A percentile compares a stretch with the other conserved stretches of the same genome.
phyloP scores from a whole-genome alignment of 2,888 invertebrate species.

The Eustalomyia histrio region DNA sequence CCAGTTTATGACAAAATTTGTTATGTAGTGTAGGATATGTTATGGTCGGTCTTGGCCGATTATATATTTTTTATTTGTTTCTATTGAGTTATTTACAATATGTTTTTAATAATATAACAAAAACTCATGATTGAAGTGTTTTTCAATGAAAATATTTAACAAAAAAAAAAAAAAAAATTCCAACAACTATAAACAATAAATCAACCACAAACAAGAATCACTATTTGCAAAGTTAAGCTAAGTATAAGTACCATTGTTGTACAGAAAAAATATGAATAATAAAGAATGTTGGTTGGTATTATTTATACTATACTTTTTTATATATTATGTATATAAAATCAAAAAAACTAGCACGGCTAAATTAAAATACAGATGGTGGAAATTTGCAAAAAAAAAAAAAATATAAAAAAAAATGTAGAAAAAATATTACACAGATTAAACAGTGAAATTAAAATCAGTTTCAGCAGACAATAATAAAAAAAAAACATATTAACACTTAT shows the following conservation, averaged over 20 bases:
- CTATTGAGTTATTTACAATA: too few relatives aligned
- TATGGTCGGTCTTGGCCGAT: too few relatives aligned
- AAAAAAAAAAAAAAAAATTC: constrained; percentile 9
- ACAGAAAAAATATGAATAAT: not conserved
- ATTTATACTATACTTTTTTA: too few relatives aligned
- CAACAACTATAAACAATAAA: not conserved
- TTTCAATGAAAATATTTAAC: not conserved
- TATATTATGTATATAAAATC: too few relatives aligned
- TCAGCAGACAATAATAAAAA: not conserved
- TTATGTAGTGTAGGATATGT: too few relatives aligned
- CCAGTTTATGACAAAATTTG: too few relatives aligned
- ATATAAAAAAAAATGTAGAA: not conserved
- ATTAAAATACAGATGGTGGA: too few relatives aligned
- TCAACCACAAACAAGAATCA: not conserved
- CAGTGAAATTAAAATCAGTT: not conserved
- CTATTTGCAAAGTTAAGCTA: constrained; percentile 52
- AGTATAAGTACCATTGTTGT: constrained; percentile 30
- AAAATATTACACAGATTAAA: constrained; percentile 7
- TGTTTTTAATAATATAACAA: too few relatives aligned
- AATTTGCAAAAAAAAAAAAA: not conserved
- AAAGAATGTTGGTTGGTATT: not conserved
- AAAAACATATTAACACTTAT: too few relatives aligned
- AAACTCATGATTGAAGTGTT: too few relatives aligned
- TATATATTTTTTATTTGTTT: too few relatives aligned
- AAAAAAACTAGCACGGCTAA: too few relatives aligned